Evolutionary conservation across 2,888 invertebrate species (phyloP), one percentile per base, ranked within the genome.

Genomic region (Gisinianus flammeolus): DNA sequence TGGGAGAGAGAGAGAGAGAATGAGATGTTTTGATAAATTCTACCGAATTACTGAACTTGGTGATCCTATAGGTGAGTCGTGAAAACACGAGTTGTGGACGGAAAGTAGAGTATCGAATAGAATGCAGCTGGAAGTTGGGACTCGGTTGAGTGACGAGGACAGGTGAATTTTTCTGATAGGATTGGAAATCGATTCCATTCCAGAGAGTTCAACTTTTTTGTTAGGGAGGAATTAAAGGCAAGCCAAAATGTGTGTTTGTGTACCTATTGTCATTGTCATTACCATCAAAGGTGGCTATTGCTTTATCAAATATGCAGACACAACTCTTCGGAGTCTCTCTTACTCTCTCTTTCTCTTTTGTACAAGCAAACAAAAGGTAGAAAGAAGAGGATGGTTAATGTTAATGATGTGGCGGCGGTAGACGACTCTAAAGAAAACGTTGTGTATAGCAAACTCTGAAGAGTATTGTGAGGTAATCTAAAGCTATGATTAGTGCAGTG

Each of bases 141-240:
- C 28, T 31, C 70, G 64, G 58, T 62, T 77, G 58, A 77, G 22
- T 77, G 77, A 31, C 24, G 30, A 69, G 64, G 70, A 58, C 77
- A 77, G 77, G 77, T 77, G 77, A 77, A 64, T 26, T 64, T 70
- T n/a, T 30, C 33, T 44, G 74, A 74, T 74, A 66, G 73, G 52
- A 74, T 74, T 62, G 64, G 73, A 74, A 74, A 74, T 44, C 26
- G 35, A 74, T 30, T 67, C 74, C 44, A n/a, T 10, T 26, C 4
- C 12, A 2, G 2, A 62, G 68, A 35, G 44, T 68, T 68, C 35
- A 68, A 35, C 44, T 24, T 6, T 22, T 68, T 44, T 31, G 19
- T 33, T 24, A 8, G 22, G 58, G 24, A n/a, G 22, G 8, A 44
- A 16, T 44, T 44, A 19, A 44, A 44, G 44, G 44, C 19, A 44